Percentiles rank a stretch among this genome's conserved stretches.
Evolutionary conservation across 2,888 invertebrate species (phyloP).

Genomic region (Isoperla grammatica): DNA sequence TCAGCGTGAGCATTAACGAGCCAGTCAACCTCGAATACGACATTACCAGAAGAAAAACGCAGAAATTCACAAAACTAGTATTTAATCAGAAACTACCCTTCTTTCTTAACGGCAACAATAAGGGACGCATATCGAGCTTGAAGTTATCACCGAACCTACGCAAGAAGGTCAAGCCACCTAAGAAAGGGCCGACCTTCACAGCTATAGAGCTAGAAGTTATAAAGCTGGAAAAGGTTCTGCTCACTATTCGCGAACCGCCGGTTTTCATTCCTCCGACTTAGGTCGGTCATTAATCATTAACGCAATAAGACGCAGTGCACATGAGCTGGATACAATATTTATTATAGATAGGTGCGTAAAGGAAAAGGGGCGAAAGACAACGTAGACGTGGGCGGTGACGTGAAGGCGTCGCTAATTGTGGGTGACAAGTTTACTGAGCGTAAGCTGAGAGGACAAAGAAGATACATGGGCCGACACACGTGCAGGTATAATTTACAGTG

Average conservation of each 20-base stretch:
- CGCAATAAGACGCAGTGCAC: too few species aligned
- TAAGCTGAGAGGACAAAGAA: slow-evolving; percentile 10
- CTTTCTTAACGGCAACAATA: slow-evolving; percentile 46
- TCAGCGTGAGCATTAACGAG: slow-evolving; percentile 47
- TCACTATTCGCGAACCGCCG: slow-evolving; percentile 70
- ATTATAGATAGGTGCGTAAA: too few species aligned
- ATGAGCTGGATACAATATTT: too few species aligned
- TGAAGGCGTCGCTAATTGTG: slow-evolving; percentile 9
- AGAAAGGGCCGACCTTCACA: slow-evolving; percentile 49
- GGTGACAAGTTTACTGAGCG: background rate
- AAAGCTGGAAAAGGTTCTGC: slow-evolving; percentile 81
- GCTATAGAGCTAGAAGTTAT: slow-evolving; percentile 50
- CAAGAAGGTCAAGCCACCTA: slow-evolving; percentile 77
- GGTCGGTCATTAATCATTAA: too few species aligned
- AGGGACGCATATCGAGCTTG: slow-evolving; percentile 73
- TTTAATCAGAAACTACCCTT: slow-evolving; percentile 36
- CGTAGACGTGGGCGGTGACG: slow-evolving; percentile 4
- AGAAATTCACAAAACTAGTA: slow-evolving; percentile 50
- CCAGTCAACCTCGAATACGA: slow-evolving; percentile 47
- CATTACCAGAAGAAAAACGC: slow-evolving; percentile 46
- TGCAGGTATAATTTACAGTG: slow-evolving; percentile 12
- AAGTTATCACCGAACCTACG: slow-evolving; percentile 92
- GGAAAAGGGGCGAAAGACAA: background rate
- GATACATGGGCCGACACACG: slow-evolving; percentile 4
- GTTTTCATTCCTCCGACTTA: slow-evolving; percentile 47